Evolutionary conservation across 2,888 invertebrate genomes (phyloP).

Genomic region (Drosophila quasianomalipes): DNA sequence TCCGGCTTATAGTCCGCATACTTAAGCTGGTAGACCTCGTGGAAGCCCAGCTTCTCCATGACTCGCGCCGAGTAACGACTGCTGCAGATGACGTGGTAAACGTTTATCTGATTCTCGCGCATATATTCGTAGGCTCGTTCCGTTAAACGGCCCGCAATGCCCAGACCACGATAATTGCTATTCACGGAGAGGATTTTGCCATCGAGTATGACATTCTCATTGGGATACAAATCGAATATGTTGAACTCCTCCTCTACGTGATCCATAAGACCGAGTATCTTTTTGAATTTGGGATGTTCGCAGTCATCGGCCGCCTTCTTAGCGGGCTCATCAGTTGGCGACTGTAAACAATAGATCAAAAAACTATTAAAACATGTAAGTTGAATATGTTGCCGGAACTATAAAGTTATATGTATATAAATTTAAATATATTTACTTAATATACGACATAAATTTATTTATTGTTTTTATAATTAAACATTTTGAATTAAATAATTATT

Average conservation of each 20-base stretch:
- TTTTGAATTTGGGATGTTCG: slow-evolving; percentile 86
- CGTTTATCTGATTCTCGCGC: slow-evolving; percentile 82
- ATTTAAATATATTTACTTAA: no score
- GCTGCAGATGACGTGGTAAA: slow-evolving; percentile 91
- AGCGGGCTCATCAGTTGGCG: slow-evolving; percentile 36
- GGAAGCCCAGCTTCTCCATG: slow-evolving; percentile 90
- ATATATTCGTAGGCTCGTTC: slow-evolving; percentile 83
- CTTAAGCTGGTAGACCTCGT: slow-evolving; percentile 88
- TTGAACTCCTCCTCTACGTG: slow-evolving; percentile 86
- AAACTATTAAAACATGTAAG: background rate
- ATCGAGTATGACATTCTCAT: slow-evolving; percentile 83
- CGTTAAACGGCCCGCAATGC: slow-evolving; percentile 84
- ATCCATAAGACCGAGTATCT: slow-evolving; percentile 86
- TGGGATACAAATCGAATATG: slow-evolving; percentile 85
- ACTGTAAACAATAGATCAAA: background rate
- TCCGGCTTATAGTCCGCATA: slow-evolving; percentile 89
- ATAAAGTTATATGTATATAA: background rate
- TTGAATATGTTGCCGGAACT: background rate
- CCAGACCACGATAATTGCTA: slow-evolving; percentile 84
- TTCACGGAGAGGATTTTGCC: slow-evolving; percentile 85
- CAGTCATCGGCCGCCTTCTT: slow-evolving; percentile 81
- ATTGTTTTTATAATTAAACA: no score
- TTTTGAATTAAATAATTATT: no score
- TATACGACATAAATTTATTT: no score
- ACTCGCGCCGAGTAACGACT: slow-evolving; percentile 92